Base-by-base conservation (phyloP, 2,113 vertebrate genomes). In the Haemorhous mexicanus region DNA sequence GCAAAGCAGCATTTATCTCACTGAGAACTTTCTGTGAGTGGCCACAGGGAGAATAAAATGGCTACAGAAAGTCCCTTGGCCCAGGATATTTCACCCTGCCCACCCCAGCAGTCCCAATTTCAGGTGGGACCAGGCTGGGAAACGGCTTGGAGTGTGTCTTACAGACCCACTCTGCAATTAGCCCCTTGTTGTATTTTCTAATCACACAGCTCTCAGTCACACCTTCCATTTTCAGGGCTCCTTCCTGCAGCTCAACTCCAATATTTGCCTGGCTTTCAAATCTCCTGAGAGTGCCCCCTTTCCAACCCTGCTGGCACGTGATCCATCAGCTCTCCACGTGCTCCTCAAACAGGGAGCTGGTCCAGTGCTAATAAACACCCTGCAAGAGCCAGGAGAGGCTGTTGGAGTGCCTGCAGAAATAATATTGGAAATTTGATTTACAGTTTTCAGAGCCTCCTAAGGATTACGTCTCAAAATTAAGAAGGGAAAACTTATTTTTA, bases 401-500 rank as follows among this genome's bases (percentile, higher is more conserved):
- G 21, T 7, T 35, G 22, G 27, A 53, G 22, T 37, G 89, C 56
- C 68, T 32, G 15, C 37, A 90, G 91, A 70, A 93, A 77, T 22
- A 75, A 59, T 32, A 39, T 7, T 64, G 80, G 79, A 89, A 61
- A 91, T 77, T 9, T 52, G 39, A 89, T 87, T 95, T 87, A 27
- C 30, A 24, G 33, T 86, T 55, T 77, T 52, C 61, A 64, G 77
- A 87, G 64, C 61, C 56, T 94, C 76, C 52, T 33, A 78, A 94
- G 61, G 69, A 49, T 61, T 81, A 13, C 4, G 1, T 52, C 52
- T 81, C 56, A 61, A 90, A 94, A 96, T 94, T 90, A 90, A 92
- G 93, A 86, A 74, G 68, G 47, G 39, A 41, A 89, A 87, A 77
- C 35, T 64, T 96, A 93, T 90, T 96, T 87, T 94, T 97, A 94